Percentiles rank a stretch among this genome's conserved stretches.
These are phyloP conservation scores for Etheostoma spectabile DNA, from an alignment of 2,113 vertebrate genomes.

Conservation along the genomic window DNA sequence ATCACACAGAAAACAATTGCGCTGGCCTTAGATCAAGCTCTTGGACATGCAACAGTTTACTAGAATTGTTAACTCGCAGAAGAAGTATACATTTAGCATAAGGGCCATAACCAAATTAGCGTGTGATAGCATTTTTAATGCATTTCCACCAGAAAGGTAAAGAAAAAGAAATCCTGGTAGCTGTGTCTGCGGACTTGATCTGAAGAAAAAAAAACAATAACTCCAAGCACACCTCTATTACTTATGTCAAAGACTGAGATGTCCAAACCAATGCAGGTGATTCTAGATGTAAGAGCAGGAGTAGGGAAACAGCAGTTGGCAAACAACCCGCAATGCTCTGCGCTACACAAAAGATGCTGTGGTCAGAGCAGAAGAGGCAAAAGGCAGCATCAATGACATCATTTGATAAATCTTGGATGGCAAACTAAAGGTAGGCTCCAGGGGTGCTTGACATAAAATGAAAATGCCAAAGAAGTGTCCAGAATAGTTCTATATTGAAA, in stretches of 20 bases:
- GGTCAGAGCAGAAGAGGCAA: not conserved
- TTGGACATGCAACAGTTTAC: not conserved
- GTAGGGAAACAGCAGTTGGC: no score
- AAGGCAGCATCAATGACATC: not conserved
- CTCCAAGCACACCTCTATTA: not conserved
- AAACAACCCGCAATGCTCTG: no score
- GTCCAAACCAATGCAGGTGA: not conserved
- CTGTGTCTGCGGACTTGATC: no score
- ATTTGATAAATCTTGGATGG: not conserved
- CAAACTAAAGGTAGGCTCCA: not conserved
- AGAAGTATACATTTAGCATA: no score
- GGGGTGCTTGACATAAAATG: not conserved
- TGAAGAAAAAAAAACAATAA: no score
- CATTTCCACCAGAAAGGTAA: no score
- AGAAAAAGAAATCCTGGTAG: no score
- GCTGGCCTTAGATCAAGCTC: not conserved
- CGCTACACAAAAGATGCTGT: not conserved
- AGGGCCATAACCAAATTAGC: not conserved
- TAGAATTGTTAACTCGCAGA: not conserved
- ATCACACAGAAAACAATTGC: not conserved
- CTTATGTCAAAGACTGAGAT: not conserved
- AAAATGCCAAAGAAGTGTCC: not conserved
- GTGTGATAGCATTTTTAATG: no score
- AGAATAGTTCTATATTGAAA: no score
- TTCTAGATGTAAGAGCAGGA: not conserved